Base-by-base conservation (phyloP, 2,113 vertebrate species). In the Pteropus alecto region DNA sequence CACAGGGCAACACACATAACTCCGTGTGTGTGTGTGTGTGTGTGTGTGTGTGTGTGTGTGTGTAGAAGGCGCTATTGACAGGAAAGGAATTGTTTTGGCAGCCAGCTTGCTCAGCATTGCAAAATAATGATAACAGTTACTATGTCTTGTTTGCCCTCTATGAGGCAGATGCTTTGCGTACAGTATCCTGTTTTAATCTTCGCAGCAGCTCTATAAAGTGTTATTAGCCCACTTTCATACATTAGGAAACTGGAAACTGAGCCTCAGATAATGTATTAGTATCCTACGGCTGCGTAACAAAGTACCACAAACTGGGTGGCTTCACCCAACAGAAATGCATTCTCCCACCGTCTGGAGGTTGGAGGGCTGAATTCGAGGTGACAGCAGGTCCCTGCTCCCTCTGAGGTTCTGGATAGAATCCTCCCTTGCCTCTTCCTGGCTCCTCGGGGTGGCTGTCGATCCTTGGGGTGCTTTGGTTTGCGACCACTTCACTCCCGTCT, bases 401-500 rank as follows among this genome's bases (percentile, higher is more conserved):
- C n/a, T 1, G 51, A 48, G 30, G 7, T n/a, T 21, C 84, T 12
- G 26, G 35, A 15, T 5, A 9, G 41, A 33, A 3, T 0, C 28
- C n/a, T 1, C 10, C 90, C 85, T 73, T 22, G 65, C 70, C 43
- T 46, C 30, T 6, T 79, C 41, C 71, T 21, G 4, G 68, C 38
- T 61, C n/a, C 61, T 21, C 13, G 0, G 0, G 3, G 41, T 6
- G 15, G 15, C 24, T 14, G 30, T 22, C 1, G 1, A 1, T 58
- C 28, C 22, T 10, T 5, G 28, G 30, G 3, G 1, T 8, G 19
- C 28, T 68, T 26, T 9, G 13, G 7, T 56, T 15, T 63, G 46
- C 26, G n/a, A 21, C 43, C 30, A 12, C 2, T 0, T 14, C 35
- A 14, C 35, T 43, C 60, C 6, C 8, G 2, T 10, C 38, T 38